Evolutionary conservation across 1,140 invertebrate genomes (phyloP).

Genomic region (Drosophila ficusphila): DNA sequence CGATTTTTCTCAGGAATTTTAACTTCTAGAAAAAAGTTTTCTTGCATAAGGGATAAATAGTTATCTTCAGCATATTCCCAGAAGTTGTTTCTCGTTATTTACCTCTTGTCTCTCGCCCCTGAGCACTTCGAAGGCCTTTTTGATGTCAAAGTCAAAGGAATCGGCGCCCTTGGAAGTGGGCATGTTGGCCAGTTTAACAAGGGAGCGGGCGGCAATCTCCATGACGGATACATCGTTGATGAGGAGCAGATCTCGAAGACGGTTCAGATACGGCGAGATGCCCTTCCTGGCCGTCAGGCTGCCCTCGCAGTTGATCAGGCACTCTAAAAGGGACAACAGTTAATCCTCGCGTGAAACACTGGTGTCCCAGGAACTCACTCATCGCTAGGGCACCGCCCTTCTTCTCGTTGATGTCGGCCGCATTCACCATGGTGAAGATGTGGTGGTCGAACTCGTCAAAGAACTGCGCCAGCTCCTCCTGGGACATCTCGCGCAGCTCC

Average conservation of each 20-base stretch:
- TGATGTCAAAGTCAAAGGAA: constrained; percentile 98
- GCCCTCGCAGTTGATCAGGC: constrained; percentile 94
- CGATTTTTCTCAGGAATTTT: too few relatives aligned
- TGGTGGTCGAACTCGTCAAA: constrained; percentile 98
- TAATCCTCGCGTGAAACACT: neutral
- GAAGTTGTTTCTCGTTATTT: too few relatives aligned
- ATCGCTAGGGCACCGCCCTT: constrained; percentile 98
- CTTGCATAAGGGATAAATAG: too few relatives aligned
- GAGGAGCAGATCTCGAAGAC: constrained; percentile 94
- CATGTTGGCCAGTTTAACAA: constrained; percentile 95
- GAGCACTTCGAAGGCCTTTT: constrained; percentile 97
- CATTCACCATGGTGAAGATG: constrained; percentile 98
- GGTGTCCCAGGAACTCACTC: constrained; percentile 85
- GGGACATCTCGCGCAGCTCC: constrained; percentile 95
- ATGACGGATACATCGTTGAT: constrained; percentile 96
- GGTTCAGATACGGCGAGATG: constrained; percentile 96
- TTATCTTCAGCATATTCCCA: too few relatives aligned
- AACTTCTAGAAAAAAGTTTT: too few relatives aligned
- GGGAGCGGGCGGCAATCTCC: constrained; percentile 97
- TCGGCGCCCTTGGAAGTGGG: constrained; percentile 97
- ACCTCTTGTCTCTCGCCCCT: constrained; percentile 94
- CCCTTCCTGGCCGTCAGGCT: constrained; percentile 94
- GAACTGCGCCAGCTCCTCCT: constrained; percentile 94
- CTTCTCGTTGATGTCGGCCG: constrained; percentile 95
- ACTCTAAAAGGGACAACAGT: constrained; percentile 87